Evolutionary conservation across 2,888 invertebrate genomes (phyloP), one percentile per base, ranked within the genome.

Genomic region (Gandaritis pyraliata): DNA sequence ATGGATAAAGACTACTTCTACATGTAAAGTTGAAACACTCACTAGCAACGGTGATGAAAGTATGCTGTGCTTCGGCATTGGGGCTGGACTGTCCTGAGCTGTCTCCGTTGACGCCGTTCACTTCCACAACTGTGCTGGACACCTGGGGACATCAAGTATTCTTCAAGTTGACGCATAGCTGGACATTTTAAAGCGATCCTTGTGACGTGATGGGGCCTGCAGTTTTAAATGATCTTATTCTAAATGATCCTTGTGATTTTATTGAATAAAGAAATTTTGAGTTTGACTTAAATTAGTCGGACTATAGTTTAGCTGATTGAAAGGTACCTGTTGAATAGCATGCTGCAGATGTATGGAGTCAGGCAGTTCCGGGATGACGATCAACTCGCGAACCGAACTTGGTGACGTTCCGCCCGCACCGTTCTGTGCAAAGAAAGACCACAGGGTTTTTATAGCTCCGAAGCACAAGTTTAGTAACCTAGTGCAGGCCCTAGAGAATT

Each of bases 11-110:
- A 0, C 33, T 33, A 33, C 33, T 33, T 33, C 33, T 33, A 11
- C 0, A 8, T 23, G 8, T 33, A 33, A 33, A 33, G 8, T 33
- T 33, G 8, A 33, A 33, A 33, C 33, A 33, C 91, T 86, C 84
- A 95, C 95, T 95, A 76, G 95, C 94, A 33, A 96, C 96, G 39
- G 95, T 95, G 72, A 96, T 96, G 84, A 95, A 96, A 65, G 93
- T 90, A 82, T 93, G 93, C 79, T 93, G 93, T 50, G 85, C 86
- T 62, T 93, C 89, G 0, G 88, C 75, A 43, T 87, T 80, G 29
- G 93, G 93, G 67, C 93, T 93, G 82, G 93, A 93, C 80, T 93
- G 92, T 63, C 94, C 91, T 55, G 94, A 93, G 80, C 94, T 93
- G 86, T 93, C 88, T 67, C 94, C 93, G 66, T 88, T 90, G 68